Percentiles rank a stretch among this genome's conserved stretches.
phyloP scores from a whole-genome alignment of 2,797 vertebrate genomes.

The Anguilla marmorata region DNA sequence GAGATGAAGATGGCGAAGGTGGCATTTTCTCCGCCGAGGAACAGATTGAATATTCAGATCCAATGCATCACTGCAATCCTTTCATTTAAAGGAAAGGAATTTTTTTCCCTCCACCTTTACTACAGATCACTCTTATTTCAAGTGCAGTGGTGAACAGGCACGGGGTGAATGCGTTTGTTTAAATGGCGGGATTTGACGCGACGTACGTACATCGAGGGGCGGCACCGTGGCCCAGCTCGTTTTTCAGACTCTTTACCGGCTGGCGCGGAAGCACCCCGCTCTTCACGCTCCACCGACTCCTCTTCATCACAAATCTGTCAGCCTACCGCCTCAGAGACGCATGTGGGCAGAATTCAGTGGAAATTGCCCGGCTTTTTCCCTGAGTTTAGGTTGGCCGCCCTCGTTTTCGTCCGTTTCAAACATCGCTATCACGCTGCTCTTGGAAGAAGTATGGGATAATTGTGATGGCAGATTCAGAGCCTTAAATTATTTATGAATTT shows the following conservation, averaged over 20 bases:
- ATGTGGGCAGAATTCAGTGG: slow-evolving; percentile 11
- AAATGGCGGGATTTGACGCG: slow-evolving; percentile 40
- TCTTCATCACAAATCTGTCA: slow-evolving; percentile 47
- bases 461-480: neutral
- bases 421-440: neutral
- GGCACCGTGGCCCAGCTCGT: slow-evolving; percentile 36
- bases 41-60: neutral
- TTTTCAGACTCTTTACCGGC: slow-evolving; percentile 39
- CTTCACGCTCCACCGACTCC: slow-evolving; percentile 59
- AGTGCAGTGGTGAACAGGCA: too few relatives aligned
- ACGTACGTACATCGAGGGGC: slow-evolving; percentile 36
- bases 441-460: neutral
- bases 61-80: neutral
- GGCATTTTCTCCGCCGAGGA: neutral
- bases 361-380: slow-evolving; percentile 11
- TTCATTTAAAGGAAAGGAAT: neutral
- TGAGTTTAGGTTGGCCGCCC: neutral
- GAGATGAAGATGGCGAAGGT: neutral
- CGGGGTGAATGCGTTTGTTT: neutral
- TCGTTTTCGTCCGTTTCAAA: neutral
- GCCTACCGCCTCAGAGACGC: slow-evolving; percentile 26
- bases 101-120: neutral
- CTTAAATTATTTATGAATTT: neutral
- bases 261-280: slow-evolving; percentile 27
- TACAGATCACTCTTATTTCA: neutral